Evolutionary conservation across 1,140 invertebrate species (phyloP).

Genomic region (Papilio aristodemus): DNA sequence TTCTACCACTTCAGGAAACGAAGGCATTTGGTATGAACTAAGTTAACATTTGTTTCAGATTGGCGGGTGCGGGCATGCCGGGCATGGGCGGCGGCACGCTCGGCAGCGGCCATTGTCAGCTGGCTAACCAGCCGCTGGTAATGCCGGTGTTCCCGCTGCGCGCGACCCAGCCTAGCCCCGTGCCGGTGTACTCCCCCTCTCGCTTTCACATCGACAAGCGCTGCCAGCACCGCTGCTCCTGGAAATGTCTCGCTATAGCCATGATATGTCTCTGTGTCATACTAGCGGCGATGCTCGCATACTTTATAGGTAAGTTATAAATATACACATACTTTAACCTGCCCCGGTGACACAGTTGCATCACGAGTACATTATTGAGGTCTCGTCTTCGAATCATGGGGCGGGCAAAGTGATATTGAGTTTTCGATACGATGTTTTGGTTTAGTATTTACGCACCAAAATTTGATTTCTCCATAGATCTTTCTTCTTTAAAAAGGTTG

Average conservation of each 20-base stretch:
- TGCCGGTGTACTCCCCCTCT: conserved; percentile 91
- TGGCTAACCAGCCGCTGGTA: conserved; percentile 84
- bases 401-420: too few species aligned
- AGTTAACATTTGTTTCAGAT: conserved; percentile 47
- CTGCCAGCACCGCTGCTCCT: conserved; percentile 94
- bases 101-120: conserved; percentile 77
- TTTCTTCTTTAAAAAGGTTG: too few species aligned
- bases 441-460: too few species aligned
- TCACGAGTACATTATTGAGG: too few species aligned
- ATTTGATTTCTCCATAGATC: too few species aligned
- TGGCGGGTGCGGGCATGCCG: conserved; percentile 74
- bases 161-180: conserved; percentile 84
- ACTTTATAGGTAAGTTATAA: conserved; percentile 95
- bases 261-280: conserved; percentile 93
- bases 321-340: conserved; percentile 12
- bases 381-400: too few species aligned
- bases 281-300: conserved; percentile 94
- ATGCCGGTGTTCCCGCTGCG: conserved; percentile 90
- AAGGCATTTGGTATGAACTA: neutral
- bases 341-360: too few species aligned
- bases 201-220: conserved; percentile 96
- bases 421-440: too few species aligned
- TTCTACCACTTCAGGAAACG: too few species aligned
- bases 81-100: conserved; percentile 71
- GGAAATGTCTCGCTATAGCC: conserved; percentile 96